Evolutionary conservation across 2,888 invertebrate species (phyloP).

Genomic region (Matsumyia berberina): DNA sequence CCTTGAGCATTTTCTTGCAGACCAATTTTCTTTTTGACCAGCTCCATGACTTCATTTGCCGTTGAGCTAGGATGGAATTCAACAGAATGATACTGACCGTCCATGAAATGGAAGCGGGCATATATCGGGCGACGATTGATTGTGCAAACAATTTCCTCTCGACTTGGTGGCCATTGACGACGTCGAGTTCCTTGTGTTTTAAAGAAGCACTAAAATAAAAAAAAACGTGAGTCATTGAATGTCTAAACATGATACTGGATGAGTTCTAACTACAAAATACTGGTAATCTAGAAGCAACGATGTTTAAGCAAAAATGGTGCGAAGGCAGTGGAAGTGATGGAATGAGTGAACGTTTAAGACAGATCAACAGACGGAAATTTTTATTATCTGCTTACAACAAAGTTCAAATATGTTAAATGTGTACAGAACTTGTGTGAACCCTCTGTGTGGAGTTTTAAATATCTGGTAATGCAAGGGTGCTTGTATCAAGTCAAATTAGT

Average conservation of each 20-base stretch:
- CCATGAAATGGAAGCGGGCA: slow-evolving; percentile 95
- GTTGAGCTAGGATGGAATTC: slow-evolving; percentile 98
- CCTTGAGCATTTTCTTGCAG: slow-evolving; percentile 85
- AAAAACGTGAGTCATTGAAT: background rate
- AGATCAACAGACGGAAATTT: no score
- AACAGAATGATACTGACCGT: slow-evolving; percentile 96
- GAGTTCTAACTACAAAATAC: background rate
- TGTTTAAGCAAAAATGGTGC: no score
- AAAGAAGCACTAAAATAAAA: slow-evolving; percentile 86
- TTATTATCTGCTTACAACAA: no score
- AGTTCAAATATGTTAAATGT: no score
- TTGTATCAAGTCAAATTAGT: no score
- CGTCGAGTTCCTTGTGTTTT: slow-evolving; percentile 90
- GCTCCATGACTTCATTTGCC: slow-evolving; percentile 93
- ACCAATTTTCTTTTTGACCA: slow-evolving; percentile 95
- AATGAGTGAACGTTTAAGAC: no score
- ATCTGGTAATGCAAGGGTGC: no score
- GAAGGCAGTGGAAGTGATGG: no score
- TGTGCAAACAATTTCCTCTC: slow-evolving; percentile 96
- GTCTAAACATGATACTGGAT: no score
- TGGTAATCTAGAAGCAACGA: no score
- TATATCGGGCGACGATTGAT: slow-evolving; percentile 95
- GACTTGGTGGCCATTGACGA: slow-evolving; percentile 95
- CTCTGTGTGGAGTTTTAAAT: no score
- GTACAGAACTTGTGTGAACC: no score